These are phyloP conservation scores for Neogale vison DNA, from an alignment of 2,113 vertebrate species.

Conservation along the genomic window DNA sequence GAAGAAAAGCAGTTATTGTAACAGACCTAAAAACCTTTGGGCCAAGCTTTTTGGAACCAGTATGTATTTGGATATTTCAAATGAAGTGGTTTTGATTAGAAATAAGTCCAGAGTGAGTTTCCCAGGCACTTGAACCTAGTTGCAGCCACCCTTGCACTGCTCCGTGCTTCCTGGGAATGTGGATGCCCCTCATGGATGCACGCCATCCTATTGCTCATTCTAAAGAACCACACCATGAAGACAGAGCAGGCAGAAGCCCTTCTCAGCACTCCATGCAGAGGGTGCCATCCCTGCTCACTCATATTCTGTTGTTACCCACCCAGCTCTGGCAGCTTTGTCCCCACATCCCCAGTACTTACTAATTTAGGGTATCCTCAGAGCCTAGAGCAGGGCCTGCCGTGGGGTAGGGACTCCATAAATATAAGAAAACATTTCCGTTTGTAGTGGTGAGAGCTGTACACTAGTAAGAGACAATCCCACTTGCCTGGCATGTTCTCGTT, in stretches of 20 bases:
- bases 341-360: neutral
- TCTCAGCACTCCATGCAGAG: neutral
- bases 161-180: neutral
- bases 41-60: conserved; percentile 32
- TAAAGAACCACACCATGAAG: neutral
- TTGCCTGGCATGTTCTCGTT: neutral
- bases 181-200: neutral
- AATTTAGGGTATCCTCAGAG: neutral
- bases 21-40: conserved; percentile 36
- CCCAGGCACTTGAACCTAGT: neutral
- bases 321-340: neutral
- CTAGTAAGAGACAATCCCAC: neutral
- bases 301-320: neutral
- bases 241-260: neutral
- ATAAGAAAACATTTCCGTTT: neutral
- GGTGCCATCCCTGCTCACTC: neutral
- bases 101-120: neutral
- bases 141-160: neutral
- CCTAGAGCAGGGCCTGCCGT: neutral
- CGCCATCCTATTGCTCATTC: neutral
- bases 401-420: neutral
- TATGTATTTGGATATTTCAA: conserved; percentile 33
- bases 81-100: neutral
- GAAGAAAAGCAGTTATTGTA: neutral
- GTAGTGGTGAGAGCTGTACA: neutral